These are phyloP conservation scores for Antrozous pallidus DNA, from an alignment of 2,797 vertebrate species.

Conservation along the genomic window DNA sequence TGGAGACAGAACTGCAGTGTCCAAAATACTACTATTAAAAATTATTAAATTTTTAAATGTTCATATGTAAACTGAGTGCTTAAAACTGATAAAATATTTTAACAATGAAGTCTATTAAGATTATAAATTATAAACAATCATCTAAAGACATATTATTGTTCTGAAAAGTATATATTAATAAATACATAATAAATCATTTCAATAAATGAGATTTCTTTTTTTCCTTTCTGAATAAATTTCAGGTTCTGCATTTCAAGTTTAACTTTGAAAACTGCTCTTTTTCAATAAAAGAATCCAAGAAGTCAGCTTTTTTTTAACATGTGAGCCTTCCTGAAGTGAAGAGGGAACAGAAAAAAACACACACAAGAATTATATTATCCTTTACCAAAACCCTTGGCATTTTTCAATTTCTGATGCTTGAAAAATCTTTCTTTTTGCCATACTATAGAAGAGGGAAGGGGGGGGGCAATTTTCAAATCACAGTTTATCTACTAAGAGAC, in stretches of 20 bases:
- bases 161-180: constrained; percentile 61
- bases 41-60: constrained; percentile 39
- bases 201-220: constrained; percentile 62
- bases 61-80: constrained; percentile 28
- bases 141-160: not conserved
- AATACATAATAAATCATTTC: constrained; percentile 76
- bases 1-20: not conserved
- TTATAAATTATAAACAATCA: constrained; percentile 42
- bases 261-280: constrained; percentile 69
- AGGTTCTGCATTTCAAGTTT: constrained; percentile 73
- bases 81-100: constrained; percentile 52
- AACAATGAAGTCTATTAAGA: constrained; percentile 30
- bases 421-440: constrained; percentile 43
- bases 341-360: constrained; percentile 44
- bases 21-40: constrained; percentile 44
- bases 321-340: constrained; percentile 65
- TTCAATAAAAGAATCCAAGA: constrained; percentile 72
- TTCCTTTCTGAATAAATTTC: constrained; percentile 58
- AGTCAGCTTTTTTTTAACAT: constrained; percentile 68
- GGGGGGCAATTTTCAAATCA: constrained; percentile 73
- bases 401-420: constrained; percentile 59
- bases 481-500: constrained; percentile 77
- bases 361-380: constrained; percentile 50
- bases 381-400: constrained; percentile 39
- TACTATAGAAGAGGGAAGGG: constrained; percentile 12